Evolutionary conservation across 2,888 invertebrate species (phyloP).

Genomic region (Chelonus formosanus): DNA sequence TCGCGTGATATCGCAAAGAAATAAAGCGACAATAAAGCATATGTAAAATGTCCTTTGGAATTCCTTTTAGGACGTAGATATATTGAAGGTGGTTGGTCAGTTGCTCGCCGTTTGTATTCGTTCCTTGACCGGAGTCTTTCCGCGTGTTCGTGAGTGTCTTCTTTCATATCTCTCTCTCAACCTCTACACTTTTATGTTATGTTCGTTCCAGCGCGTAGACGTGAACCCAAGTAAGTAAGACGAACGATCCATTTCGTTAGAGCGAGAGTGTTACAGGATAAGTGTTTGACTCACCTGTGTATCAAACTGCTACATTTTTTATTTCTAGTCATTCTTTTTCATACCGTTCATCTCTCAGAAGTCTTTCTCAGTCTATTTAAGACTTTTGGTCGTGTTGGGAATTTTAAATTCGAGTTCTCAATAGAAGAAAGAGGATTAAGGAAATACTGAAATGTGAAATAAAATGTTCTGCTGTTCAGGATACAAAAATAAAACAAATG

Average conservation of each 20-base stretch:
- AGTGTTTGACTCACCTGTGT: slow-evolving; percentile 53
- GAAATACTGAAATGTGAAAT: slow-evolving; percentile 23
- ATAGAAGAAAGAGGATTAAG: slow-evolving; percentile 21
- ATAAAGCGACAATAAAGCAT: slow-evolving; percentile 65
- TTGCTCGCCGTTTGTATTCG: slow-evolving; percentile 50
- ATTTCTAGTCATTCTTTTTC: slow-evolving; percentile 39
- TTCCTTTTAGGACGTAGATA: slow-evolving; percentile 65
- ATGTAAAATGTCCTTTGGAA: slow-evolving; percentile 66
- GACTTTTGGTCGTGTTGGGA: slow-evolving; percentile 45
- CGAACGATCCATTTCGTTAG: slow-evolving; percentile 56
- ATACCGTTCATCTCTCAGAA: slow-evolving; percentile 25
- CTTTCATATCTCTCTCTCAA: slow-evolving; percentile 26
- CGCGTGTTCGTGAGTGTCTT: slow-evolving; percentile 25
- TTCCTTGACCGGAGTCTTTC: slow-evolving; percentile 42
- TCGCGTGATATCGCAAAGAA: slow-evolving; percentile 54
- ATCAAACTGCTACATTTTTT: slow-evolving; percentile 38
- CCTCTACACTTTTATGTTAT: slow-evolving; percentile 26
- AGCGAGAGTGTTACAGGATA: slow-evolving; percentile 40
- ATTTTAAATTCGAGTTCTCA: slow-evolving; percentile 43
- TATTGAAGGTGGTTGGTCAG: slow-evolving; percentile 55
- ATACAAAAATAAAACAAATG: slow-evolving; percentile 21
- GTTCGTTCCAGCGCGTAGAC: slow-evolving; percentile 14
- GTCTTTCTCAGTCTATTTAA: slow-evolving; percentile 25
- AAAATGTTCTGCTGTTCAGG: slow-evolving; percentile 20
- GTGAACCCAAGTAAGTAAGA: slow-evolving; percentile 52